A percentile compares a stretch with the other conserved stretches of the same genome.
phyloP scores from a whole-genome alignment of 1,140 invertebrate species.

The Drosophila oshimai region DNA sequence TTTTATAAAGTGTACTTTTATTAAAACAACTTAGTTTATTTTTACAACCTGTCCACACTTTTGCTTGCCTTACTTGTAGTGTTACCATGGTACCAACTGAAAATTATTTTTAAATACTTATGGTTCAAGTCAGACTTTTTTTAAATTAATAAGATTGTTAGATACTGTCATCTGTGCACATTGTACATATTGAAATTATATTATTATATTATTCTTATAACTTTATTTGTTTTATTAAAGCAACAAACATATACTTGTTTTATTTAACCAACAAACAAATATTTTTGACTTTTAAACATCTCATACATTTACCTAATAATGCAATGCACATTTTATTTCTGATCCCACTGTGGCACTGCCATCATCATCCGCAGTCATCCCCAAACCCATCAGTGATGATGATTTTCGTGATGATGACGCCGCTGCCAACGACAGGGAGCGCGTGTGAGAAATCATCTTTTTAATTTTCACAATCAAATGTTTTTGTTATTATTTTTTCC shows the following conservation, averaged over 20 bases:
- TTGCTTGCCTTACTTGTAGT: no score
- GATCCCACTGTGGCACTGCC: conserved; percentile 11
- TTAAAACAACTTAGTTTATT: background rate
- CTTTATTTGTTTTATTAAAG: background rate
- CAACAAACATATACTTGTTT: no score
- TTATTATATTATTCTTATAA: background rate
- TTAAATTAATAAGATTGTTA: background rate
- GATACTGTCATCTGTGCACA: no score
- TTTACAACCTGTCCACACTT: no score
- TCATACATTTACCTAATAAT: background rate
- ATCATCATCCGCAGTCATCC: conserved; percentile 23
- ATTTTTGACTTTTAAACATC: background rate
- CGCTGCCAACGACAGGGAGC: conserved; percentile 22
- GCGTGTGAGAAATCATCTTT: conserved; percentile 79
- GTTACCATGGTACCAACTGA: no score
- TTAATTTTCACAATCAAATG: conserved; percentile 79
- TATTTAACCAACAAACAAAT: no score
- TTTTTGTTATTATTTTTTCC: conserved; percentile 60
- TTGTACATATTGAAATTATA: no score
- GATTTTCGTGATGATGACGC: conserved; percentile 26
- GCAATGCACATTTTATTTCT: background rate
- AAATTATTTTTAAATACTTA: no score
- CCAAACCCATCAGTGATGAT: conserved; percentile 16
- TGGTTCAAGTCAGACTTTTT: background rate
- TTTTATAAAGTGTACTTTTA: no score